Percentiles rank a stretch among this genome's conserved stretches.
These are phyloP conservation scores for Apus apus DNA, from an alignment of 2,113 vertebrate genomes.

Conservation along the genomic window DNA sequence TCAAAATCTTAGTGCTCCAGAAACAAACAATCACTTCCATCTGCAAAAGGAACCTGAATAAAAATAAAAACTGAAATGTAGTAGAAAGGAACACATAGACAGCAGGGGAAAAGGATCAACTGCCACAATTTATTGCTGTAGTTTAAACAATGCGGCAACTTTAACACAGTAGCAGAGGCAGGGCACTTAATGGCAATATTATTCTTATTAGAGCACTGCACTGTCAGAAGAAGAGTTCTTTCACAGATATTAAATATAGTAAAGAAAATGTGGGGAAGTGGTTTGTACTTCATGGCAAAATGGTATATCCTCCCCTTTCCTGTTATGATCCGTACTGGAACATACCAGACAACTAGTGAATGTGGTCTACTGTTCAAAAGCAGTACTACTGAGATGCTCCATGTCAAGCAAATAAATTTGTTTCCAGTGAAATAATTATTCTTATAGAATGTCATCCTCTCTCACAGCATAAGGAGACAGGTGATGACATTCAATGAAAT, in stretches of 20 bases:
- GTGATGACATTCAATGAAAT: conserved; percentile 71
- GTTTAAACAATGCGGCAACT: conserved; percentile 29
- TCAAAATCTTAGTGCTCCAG: background rate
- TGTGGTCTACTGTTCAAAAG: conserved; percentile 2
- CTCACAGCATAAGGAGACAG: conserved; percentile 59
- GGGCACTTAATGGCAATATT: conserved; percentile 22
- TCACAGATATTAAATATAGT: conserved; percentile 35
- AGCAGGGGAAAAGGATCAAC: conserved; percentile 17
- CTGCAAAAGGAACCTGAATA: conserved; percentile 30
- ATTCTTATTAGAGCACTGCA: conserved; percentile 47
- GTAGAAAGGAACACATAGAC: conserved; percentile 13
- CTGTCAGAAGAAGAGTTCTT: conserved; percentile 38
- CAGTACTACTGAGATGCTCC: conserved; percentile 55
- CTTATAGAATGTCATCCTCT: conserved; percentile 62
- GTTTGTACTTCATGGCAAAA: conserved; percentile 53
- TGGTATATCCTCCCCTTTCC: conserved; percentile 46
- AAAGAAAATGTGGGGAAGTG: conserved; percentile 31
- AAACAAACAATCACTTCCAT: conserved; percentile 52
- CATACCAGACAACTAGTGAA: conserved; percentile 49
- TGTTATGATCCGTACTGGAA: conserved; percentile 32
- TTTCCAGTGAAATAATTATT: conserved; percentile 72
- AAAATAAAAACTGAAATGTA: conserved; percentile 52
- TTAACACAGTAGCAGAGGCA: conserved; percentile 11
- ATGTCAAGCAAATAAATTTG: conserved; percentile 70
- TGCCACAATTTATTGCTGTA: conserved; percentile 44